Evolutionary conservation across 1,140 invertebrate species (phyloP).

Genomic region (Drosophila ambigua): DNA sequence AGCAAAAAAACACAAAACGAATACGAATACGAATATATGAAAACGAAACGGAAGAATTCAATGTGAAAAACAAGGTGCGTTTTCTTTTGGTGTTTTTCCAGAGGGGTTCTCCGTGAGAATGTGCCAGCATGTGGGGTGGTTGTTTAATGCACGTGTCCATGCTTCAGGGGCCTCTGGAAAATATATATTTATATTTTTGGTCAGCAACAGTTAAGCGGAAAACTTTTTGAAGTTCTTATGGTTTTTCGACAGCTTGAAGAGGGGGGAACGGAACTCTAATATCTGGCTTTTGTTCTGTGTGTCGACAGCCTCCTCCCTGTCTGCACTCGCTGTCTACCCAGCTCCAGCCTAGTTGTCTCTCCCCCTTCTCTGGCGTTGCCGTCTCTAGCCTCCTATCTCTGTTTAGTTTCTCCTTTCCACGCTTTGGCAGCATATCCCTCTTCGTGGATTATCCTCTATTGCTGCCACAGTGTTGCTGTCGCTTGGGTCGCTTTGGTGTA

Average conservation of each 20-base stretch:
- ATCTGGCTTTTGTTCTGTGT: not conserved
- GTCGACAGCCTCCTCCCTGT: not conserved
- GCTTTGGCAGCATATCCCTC: not conserved
- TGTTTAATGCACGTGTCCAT: conserved; percentile 20
- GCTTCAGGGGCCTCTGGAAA: conserved; percentile 13
- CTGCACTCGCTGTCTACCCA: too few species aligned
- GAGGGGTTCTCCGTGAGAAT: conserved; percentile 2
- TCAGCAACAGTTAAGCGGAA: conserved; percentile 62
- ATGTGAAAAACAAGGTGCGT: conserved; percentile 38
- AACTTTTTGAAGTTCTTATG: conserved; percentile 26
- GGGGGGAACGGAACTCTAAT: too few species aligned
- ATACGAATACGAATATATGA: conserved; percentile 10
- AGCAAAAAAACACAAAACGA: conserved; percentile 1
- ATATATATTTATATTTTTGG: conserved; percentile 13
- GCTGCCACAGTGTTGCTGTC: not conserved
- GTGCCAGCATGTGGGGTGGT: not conserved
- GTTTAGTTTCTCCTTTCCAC: too few species aligned
- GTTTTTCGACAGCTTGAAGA: not conserved
- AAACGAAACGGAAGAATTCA: conserved; percentile 14
- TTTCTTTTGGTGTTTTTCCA: conserved; percentile 8
- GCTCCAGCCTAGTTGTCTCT: too few species aligned
- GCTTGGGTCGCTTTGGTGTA: conserved; percentile 7
- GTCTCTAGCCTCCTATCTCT: too few species aligned
- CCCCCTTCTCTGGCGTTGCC: too few species aligned
- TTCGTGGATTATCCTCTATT: conserved; percentile 15